Conservation (phyloP, 1,140 invertebrate species). For the Drosophila rufa region DNA sequence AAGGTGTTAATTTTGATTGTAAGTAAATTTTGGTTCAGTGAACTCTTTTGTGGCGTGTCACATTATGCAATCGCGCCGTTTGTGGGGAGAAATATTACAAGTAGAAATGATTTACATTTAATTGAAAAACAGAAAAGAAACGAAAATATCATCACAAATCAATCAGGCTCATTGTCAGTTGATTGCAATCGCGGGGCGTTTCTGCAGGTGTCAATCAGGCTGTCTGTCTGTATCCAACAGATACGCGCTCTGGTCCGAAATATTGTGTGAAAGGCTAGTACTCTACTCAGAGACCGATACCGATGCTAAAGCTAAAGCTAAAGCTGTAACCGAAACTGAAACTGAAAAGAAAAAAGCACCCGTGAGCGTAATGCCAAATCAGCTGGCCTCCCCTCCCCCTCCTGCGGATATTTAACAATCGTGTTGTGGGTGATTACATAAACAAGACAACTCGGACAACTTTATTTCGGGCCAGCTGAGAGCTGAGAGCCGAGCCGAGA, state of each 20-base stretch:
- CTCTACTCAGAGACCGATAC: slow-evolving; percentile 1
- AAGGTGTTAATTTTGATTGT: slow-evolving; percentile 80
- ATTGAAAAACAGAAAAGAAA: slow-evolving; percentile 38
- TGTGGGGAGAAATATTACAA: slow-evolving; percentile 19
- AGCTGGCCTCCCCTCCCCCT: background rate
- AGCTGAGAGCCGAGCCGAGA: background rate
- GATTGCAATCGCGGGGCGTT: slow-evolving; percentile 52
- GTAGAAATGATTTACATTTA: slow-evolving; percentile 42
- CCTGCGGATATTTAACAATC: slow-evolving; percentile 62
- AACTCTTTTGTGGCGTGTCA: slow-evolving; percentile 50
- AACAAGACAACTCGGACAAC: slow-evolving; percentile 71
- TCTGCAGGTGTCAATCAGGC: slow-evolving; percentile 46
- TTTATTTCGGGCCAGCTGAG: slow-evolving; percentile 60
- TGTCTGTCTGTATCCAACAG: slow-evolving; percentile 42
- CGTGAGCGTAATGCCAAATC: slow-evolving; percentile 46
- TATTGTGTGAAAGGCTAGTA: slow-evolving; percentile 48
- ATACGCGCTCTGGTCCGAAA: slow-evolving; percentile 42
- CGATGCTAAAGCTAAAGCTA: background rate
- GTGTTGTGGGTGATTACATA: slow-evolving; percentile 81
- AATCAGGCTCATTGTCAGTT: slow-evolving; percentile 50
- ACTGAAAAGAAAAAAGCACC: slow-evolving; percentile 11
- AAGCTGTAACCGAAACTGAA: slow-evolving; percentile 11
- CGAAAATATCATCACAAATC: slow-evolving; percentile 58
- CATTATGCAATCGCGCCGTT: slow-evolving; percentile 43
- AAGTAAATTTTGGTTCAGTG: slow-evolving; percentile 76